Base-by-base conservation (phyloP, 1,140 invertebrate species). In the Drosophila burlai region DNA sequence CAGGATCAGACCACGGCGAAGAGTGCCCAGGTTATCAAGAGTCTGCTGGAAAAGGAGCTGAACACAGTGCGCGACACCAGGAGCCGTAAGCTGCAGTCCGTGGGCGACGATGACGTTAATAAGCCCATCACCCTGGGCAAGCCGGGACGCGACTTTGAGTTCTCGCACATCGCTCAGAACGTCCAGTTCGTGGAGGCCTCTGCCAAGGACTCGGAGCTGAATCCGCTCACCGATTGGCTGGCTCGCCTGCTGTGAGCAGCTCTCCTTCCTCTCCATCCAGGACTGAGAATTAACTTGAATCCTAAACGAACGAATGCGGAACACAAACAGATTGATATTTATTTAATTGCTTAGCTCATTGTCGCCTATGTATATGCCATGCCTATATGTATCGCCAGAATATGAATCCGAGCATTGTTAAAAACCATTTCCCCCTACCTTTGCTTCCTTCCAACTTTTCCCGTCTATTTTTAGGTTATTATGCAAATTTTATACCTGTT, bases 41-140 rank as follows among this genome's bases (percentile, higher is more conserved):
- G 93, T 16, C 91, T 97, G 16, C 92, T 98, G 18, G 96, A 98
- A 86, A 98, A 97, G 93, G 98, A 99, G 95, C 95, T 99, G 95
- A 97, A 97, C 92, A 94, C 96, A 9, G 94, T 98, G 15, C 94
- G 97, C 38, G 94, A 96, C 13, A 98, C 97, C 10, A 96, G 97
- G 85, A 95, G 95, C 24, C 97, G 94, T 71, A 96, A 97, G 60
- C 92, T 98, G 29, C 95, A 97, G 82, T 95, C 95, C 3, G 96
- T 96, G 3, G 96, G 96, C 82, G 89, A 92, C 24, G 94, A 94
- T 21, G 95, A 95, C 40, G 93, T 93, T 7, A 95, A 95, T 77
- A 95, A 94, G 71, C 91, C 93, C 49, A 85, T 94, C 2, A 95
- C 94, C 46, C 93, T 98, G 15, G 97, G 97, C 38, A 96, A 95